phyloP scores from a whole-genome alignment of 1,140 invertebrate species.

The Danaus plexippus region DNA sequence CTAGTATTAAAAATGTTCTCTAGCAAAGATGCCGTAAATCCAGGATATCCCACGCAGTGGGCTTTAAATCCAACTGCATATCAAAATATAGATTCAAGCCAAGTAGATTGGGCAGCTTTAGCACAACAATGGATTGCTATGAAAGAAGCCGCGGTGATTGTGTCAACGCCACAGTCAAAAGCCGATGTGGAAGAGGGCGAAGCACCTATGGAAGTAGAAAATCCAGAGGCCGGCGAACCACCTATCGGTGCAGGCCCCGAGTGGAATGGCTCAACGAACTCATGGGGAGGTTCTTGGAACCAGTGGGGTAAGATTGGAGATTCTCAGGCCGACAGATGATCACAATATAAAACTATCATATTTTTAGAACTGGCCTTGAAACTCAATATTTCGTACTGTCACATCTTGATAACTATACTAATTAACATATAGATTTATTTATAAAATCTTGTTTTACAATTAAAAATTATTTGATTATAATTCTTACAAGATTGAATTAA shows the following conservation, averaged over 20 bases:
- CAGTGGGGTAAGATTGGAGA: constrained; percentile 71
- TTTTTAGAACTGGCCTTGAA: no score
- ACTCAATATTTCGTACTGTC: no score
- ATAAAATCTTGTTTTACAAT: no score
- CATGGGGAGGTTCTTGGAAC: constrained; percentile 74
- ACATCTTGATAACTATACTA: no score
- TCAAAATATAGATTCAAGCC: constrained; percentile 73
- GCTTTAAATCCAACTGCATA: constrained; percentile 80
- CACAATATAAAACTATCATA: no score
- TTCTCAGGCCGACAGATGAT: no score
- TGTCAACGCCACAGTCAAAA: constrained; percentile 66
- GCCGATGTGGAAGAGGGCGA: constrained; percentile 79
- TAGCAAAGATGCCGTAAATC: constrained; percentile 69
- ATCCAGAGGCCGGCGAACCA: constrained; percentile 60
- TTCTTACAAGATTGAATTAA: no score
- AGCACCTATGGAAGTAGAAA: constrained; percentile 88
- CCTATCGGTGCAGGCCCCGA: constrained; percentile 33
- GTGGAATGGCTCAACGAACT: constrained; percentile 58
- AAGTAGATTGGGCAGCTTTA: constrained; percentile 95
- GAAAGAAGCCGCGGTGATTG: constrained; percentile 79
- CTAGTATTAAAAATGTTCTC: constrained; percentile 48
- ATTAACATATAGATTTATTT: no score
- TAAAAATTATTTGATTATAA: no score
- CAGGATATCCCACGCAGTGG: constrained; percentile 80
- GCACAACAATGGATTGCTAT: constrained; percentile 98